Percentiles rank a stretch among this genome's conserved stretches.
These are phyloP conservation scores for Lindbergichthys nudifrons DNA, from an alignment of 2,797 vertebrate species.

Conservation along the genomic window DNA sequence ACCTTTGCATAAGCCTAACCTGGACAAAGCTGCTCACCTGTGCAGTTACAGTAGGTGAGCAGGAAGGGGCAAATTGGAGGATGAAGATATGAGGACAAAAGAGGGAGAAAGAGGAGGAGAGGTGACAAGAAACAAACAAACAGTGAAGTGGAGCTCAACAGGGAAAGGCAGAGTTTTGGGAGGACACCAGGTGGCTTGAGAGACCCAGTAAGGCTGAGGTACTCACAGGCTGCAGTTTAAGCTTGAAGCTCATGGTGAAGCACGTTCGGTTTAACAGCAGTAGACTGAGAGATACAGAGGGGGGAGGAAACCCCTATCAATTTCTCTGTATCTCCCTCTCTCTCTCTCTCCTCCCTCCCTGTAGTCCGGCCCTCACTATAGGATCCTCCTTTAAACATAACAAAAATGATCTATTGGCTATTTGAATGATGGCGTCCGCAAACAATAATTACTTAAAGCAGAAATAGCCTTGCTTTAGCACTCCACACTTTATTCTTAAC, in stretches of 20 bases:
- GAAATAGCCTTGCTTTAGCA: not conserved
- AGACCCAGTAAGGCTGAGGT: conserved; percentile 41
- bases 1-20: not conserved
- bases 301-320: conserved; percentile 45
- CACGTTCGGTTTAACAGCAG: conserved; percentile 45
- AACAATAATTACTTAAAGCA: not conserved
- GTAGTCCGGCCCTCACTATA: conserved; percentile 57
- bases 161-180: conserved; percentile 6
- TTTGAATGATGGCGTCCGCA: not conserved
- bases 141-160: conserved; percentile 6
- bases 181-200: conserved; percentile 16
- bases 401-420: conserved; percentile 10
- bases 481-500: not conserved
- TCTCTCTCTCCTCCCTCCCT: conserved; percentile 48
- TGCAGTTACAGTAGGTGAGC: not conserved
- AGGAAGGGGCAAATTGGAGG: not conserved
- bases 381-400: conserved; percentile 41
- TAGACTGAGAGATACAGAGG: conserved; percentile 30
- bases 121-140: conserved; percentile 11
- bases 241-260: conserved; percentile 84
- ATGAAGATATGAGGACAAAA: not conserved
- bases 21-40: conserved; percentile 17
- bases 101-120: not conserved
- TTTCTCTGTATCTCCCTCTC: conserved; percentile 42
- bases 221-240: conserved; percentile 86